Evolutionary conservation across 2,113 vertebrate species (phyloP).

Genomic region (Caranx melampygus): DNA sequence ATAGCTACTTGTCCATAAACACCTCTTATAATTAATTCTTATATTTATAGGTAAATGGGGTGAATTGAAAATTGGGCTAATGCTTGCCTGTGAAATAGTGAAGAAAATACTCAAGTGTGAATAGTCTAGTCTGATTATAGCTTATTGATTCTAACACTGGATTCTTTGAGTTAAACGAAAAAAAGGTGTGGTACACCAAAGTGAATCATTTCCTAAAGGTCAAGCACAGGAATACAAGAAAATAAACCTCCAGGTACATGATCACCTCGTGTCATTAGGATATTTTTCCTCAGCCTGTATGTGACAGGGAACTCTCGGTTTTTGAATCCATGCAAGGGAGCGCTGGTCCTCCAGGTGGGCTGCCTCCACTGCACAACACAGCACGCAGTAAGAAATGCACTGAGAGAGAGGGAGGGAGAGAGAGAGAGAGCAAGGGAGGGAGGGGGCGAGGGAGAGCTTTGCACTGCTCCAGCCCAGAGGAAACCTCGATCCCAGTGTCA

Average conservation of each 20-base stretch:
- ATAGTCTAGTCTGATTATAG: neutral
- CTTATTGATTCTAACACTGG: neutral
- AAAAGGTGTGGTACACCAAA: neutral
- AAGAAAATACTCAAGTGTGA: neutral
- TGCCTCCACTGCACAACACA: conserved; percentile 24
- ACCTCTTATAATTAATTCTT: too few relatives aligned
- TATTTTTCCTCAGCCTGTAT: neutral
- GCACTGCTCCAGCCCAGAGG: conserved; percentile 18
- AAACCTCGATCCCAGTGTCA: conserved; percentile 28
- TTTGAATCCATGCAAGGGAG: conserved; percentile 72
- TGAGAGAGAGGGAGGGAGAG: neutral
- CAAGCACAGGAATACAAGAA: neutral
- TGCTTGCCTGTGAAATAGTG: too few relatives aligned
- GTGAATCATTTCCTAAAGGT: neutral
- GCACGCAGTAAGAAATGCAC: conserved; percentile 55
- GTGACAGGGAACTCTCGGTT: conserved; percentile 33
- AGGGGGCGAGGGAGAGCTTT: neutral
- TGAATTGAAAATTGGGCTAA: too few relatives aligned
- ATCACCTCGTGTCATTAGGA: too few relatives aligned
- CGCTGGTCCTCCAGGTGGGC: conserved; percentile 72
- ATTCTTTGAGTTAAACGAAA: too few relatives aligned
- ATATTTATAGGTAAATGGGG: too few relatives aligned
- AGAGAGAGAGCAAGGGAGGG: neutral
- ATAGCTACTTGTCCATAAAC: too few relatives aligned
- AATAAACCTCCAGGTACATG: neutral